Percentiles rank a stretch among this genome's conserved stretches.
Evolutionary conservation across 2,888 invertebrate genomes (phyloP).

Genomic region (Drosophila maculinotata): DNA sequence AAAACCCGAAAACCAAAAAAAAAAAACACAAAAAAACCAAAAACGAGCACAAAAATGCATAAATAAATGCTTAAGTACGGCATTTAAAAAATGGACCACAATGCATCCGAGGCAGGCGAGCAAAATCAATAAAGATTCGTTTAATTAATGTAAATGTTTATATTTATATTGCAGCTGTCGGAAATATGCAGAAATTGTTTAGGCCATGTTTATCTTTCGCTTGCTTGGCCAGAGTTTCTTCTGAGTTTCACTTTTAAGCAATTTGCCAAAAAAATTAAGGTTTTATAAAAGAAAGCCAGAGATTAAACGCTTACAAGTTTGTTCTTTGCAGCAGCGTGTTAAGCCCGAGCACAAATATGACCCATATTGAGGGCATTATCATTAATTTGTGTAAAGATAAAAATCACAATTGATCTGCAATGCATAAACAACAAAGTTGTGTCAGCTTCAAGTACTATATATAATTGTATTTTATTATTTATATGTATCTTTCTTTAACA

Average conservation of each 20-base stretch:
- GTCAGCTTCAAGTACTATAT: not conserved
- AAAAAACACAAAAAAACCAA: constrained; percentile 6
- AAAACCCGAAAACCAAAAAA: constrained; percentile 7
- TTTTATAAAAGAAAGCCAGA: constrained; percentile 52
- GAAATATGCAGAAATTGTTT: constrained; percentile 49
- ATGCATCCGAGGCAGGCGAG: constrained; percentile 7
- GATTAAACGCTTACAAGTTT: constrained; percentile 38
- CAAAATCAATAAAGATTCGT: constrained; percentile 55
- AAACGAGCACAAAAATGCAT: constrained; percentile 40
- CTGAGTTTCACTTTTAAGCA: constrained; percentile 69
- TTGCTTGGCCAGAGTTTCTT: constrained; percentile 6
- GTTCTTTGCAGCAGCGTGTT: constrained; percentile 34
- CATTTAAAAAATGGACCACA: constrained; percentile 35
- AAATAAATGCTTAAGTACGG: constrained; percentile 55
- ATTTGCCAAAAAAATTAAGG: constrained; percentile 25
- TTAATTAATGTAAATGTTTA: constrained; percentile 56
- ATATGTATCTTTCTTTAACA: not conserved
- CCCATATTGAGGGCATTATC: constrained; percentile 62
- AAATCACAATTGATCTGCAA: constrained; percentile 22
- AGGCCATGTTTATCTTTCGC: constrained; percentile 34
- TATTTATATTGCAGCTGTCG: constrained; percentile 35
- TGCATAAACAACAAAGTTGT: too few relatives aligned
- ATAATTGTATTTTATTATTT: not conserved
- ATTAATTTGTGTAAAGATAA: constrained; percentile 35
- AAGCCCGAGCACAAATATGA: constrained; percentile 51